Evolutionary conservation across 2,797 vertebrate species (phyloP), one percentile per base, ranked within the genome.

Genomic region (Megaceryle alcyon): DNA sequence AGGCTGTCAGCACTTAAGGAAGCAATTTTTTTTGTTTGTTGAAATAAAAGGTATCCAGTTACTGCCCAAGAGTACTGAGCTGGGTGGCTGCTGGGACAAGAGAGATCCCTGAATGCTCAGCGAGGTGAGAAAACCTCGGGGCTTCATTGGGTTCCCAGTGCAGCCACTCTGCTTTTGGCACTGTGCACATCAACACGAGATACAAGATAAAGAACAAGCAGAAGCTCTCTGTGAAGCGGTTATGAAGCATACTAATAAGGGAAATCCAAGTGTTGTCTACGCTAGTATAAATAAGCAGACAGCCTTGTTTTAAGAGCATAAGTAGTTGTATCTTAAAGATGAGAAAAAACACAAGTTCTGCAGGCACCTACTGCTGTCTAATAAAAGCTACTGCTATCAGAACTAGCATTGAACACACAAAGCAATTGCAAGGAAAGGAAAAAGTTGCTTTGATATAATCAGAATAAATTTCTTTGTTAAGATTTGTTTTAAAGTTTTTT

Each of bases 1-100:
- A 99, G 99, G 99, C 99, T 99, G 98, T 99, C 99, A 99, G 99
- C 99, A 99, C 99, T 99, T 99, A 99, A 99, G 99, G 98, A 99
- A 99, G 99, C 99, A 98, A 98, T 98, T 99, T 98, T 98, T 71
- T 54, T 94, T 97, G 96, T 99, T 98, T 99, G 98, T 99, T 99
- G 98, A 99, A 99, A 99, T 97, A 98, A 99, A 98, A 98, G 97
- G 97, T 98, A 97, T 98, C 98, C 98, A 98, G 98, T 98, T 98
- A 98, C 98, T 98, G 97, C 98, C 98, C 98, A 98, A 97, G 97
- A 98, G 97, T 97, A 98, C 98, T 97, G 98, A 98, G 98, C 98
- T 97, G 88, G 88, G 97, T 98, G 98, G 98, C 98, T 98, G 97
- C 98, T 59, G 98, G 98, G 98, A 98, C 97, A 98, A 91, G 96